phyloP scores from a whole-genome alignment of 2,888 invertebrate species.

The Ctena decussata region DNA sequence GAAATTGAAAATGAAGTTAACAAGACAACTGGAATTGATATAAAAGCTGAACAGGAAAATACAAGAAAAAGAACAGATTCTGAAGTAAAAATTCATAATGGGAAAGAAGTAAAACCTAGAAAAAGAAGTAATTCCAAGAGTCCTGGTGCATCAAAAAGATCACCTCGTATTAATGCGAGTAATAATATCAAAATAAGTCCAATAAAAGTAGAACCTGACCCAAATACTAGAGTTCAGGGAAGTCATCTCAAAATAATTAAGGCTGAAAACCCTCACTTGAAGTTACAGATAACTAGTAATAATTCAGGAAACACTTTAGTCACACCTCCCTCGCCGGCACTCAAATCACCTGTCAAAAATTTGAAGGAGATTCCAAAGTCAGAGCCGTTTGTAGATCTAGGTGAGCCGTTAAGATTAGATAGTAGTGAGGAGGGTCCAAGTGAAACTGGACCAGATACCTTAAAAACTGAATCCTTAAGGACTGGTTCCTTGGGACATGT shows the following conservation, averaged over 20 bases:
- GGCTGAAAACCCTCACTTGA: not conserved
- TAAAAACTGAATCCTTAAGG: not conserved
- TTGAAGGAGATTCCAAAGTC: constrained; percentile 4
- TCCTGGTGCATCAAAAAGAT: constrained; percentile 13
- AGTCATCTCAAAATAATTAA: not conserved
- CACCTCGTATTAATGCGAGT: constrained; percentile 2
- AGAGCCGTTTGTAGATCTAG: not conserved
- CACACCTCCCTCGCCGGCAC: not conserved
- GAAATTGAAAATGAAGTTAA: not conserved
- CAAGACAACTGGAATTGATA: not conserved
- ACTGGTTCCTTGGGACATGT: too few species aligned
- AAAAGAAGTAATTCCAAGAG: constrained; percentile 13
- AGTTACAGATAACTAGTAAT: not conserved
- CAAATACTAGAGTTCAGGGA: not conserved
- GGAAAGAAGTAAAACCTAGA: constrained; percentile 6
- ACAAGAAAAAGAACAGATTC: not conserved
- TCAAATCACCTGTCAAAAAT: constrained; percentile 7
- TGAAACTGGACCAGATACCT: not conserved
- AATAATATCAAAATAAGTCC: constrained; percentile 11
- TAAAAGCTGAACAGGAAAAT: not conserved
- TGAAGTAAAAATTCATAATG: constrained; percentile 1
- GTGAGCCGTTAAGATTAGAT: not conserved
- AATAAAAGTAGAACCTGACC: not conserved
- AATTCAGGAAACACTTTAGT: not conserved
- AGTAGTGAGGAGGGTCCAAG: not conserved